Base-by-base conservation (phyloP, 2,888 invertebrate species). In the Melipona bicolor region DNA sequence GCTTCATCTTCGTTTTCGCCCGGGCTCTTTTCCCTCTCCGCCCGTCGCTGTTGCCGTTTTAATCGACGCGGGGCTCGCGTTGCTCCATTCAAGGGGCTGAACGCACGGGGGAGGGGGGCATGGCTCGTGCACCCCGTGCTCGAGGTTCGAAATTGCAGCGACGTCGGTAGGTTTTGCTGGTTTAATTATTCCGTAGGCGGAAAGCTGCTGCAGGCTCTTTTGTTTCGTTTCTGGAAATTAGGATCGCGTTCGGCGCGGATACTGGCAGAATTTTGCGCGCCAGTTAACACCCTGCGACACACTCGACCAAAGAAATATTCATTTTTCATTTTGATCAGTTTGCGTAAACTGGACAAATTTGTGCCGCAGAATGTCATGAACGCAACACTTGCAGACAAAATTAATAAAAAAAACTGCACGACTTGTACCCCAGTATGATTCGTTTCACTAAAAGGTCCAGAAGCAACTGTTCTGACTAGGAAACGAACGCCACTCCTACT, bases 41-140 rank as follows among this genome's bases (percentile, higher is more conserved):
- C 27, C 27, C 36, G 36, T 13, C 19, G 3, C 49, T 50, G 36
- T 19, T 15, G 3, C 24, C 36, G 52, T 77, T 69, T 43, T 77
- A 70, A 77, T 77, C 61, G 69, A 62, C 69, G 59, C 52, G 43
- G 49, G 32, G n/a, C 56, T 56, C 56, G n/a, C 50, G 50, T 56
- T 68, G 27, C 24, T 27, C n/a, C n/a, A n/a, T 61, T 32, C 15
- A n/a, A 65, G 19, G 2, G 19, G 15, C 24, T 15, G n/a, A 15
- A 54, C 6, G 17, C 56, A 32, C 4, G 4, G 32, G 32, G 2
- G 32, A 0, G 3, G 3, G 3, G 3, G 32, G 64, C 24, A 17
- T 59, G 32, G 9, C 62, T 52, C 27, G 50, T 52, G 9, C 19
- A 27, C 32, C 32, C 32, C 32, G 19, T 19, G 27, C 13, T 52